Conservation (phyloP, 2,888 invertebrate species). For the Lepas anatifera region DNA sequence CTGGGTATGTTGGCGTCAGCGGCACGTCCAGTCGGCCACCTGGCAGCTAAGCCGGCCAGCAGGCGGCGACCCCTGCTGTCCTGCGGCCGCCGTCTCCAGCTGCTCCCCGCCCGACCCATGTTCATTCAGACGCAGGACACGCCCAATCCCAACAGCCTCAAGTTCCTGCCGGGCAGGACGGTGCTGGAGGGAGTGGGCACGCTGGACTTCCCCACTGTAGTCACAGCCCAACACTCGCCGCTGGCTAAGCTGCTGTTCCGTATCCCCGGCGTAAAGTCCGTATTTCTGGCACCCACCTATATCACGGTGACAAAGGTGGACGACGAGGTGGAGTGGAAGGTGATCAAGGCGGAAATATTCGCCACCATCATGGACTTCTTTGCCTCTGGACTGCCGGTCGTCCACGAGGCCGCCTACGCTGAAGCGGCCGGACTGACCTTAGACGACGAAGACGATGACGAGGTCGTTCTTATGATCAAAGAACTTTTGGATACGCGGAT, state of each 20-base stretch:
- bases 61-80: neutral
- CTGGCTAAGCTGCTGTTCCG: conserved; percentile 85
- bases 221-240: conserved; percentile 70
- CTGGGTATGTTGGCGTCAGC: no score
- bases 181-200: conserved; percentile 66
- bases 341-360: conserved; percentile 93
- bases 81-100: neutral
- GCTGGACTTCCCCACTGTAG: conserved; percentile 76
- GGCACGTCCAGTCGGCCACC: no score
- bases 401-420: conserved; percentile 56
- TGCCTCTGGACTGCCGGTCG: conserved; percentile 75
- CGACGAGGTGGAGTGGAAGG: conserved; percentile 86
- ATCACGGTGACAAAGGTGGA: conserved; percentile 86
- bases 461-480: conserved; percentile 96
- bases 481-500: conserved; percentile 94
- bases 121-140: conserved; percentile 99
- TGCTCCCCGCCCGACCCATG: conserved; percentile 43
- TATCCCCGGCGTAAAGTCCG: conserved; percentile 86
- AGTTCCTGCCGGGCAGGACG: conserved; percentile 83
- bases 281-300: conserved; percentile 93
- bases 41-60: no score
- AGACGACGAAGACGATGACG: conserved; percentile 82
- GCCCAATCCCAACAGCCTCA: conserved; percentile 94
- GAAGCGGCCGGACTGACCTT: conserved; percentile 57
- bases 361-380: conserved; percentile 98